Percentiles rank a stretch among this genome's conserved stretches.
phyloP scores from a whole-genome alignment of 2,113 vertebrate genomes.

The Butorides virescens region DNA sequence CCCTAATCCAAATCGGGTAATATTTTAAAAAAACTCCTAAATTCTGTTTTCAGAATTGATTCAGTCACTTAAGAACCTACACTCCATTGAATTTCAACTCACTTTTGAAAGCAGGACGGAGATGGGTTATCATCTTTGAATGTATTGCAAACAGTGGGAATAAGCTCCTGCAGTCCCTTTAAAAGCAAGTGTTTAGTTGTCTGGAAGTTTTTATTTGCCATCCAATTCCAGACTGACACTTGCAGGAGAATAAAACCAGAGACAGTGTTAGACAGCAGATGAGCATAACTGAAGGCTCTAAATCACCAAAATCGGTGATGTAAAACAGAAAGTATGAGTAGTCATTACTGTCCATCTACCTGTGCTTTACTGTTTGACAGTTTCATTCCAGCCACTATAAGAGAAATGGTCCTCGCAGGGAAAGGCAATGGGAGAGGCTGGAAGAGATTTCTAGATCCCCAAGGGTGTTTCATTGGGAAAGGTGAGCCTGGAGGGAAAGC shows the following conservation, averaged over 20 bases:
- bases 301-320: neutral
- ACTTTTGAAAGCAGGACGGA: neutral
- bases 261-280: neutral
- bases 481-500: neutral
- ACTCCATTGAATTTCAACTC: neutral
- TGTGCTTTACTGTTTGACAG: neutral
- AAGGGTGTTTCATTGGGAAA: neutral
- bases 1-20: neutral
- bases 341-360: neutral
- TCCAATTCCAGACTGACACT: neutral
- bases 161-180: neutral
- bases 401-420: neutral
- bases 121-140: neutral
- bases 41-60: neutral
- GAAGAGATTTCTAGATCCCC: neutral
- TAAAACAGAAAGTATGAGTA: neutral
- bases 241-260: neutral
- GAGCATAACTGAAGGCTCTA: neutral
- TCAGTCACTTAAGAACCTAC: neutral
- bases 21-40: neutral
- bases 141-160: neutral
- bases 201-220: neutral
- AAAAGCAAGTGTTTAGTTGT: neutral
- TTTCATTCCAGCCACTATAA: neutral
- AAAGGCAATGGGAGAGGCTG: neutral